phyloP scores from a whole-genome alignment of 1,140 invertebrate genomes.

The Listronotus oregonensis region DNA sequence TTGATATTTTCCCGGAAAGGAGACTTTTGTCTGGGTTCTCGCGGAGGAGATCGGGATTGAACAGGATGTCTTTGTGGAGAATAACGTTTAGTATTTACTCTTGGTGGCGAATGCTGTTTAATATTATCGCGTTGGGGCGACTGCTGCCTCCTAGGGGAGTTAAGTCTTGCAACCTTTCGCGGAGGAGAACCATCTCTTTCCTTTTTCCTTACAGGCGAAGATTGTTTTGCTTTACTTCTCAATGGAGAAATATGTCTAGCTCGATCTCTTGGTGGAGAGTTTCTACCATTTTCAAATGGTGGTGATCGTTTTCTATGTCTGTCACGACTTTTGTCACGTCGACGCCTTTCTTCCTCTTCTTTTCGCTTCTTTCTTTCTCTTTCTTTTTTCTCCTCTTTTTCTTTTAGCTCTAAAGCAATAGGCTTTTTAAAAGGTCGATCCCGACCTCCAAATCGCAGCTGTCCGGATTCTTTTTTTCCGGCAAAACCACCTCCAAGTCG shows the following conservation, averaged over 20 bases:
- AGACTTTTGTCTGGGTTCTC: no score
- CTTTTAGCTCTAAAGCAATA: conserved; percentile 54
- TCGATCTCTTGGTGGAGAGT: neutral
- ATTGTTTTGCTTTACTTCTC: no score
- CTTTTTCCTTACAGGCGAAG: no score
- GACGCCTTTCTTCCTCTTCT: conserved; percentile 16
- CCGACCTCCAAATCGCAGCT: conserved; percentile 83
- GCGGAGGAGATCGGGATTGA: no score
- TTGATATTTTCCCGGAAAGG: no score
- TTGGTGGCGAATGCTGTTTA: no score
- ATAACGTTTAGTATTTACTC: no score
- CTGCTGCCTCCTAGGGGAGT: no score
- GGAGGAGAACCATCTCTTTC: no score
- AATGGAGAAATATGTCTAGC: neutral
- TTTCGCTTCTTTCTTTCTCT: conserved; percentile 10
- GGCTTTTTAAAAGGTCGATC: conserved; percentile 76
- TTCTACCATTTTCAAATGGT: neutral
- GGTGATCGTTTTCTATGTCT: conserved; percentile 15
- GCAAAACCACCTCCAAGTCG: conserved; percentile 86
- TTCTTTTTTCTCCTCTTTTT: conserved; percentile 36
- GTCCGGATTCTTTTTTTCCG: conserved; percentile 85
- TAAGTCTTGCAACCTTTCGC: no score
- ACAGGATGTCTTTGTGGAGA: no score
- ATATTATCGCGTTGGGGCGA: no score
- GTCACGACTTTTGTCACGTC: conserved; percentile 9